Evolutionary conservation across 2,888 invertebrate genomes (phyloP), one percentile per base, ranked within the genome.

Genomic region (Brenthis daphne): DNA sequence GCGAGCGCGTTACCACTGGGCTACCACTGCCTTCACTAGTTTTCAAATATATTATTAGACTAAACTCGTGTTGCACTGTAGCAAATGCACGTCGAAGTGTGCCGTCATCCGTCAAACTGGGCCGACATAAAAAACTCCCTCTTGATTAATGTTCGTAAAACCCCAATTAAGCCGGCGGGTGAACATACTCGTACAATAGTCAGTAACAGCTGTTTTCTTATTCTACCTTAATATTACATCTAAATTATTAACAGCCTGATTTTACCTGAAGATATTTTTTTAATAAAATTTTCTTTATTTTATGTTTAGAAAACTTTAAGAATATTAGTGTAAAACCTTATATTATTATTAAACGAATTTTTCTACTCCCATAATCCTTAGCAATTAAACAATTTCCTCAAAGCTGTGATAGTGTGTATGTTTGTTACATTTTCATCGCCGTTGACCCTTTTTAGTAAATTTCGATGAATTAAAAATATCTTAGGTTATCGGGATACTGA

Each of bases 71-170:
- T 47, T 64, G 54, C 72, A 73, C 75, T 71, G 79, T 89, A 88
- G 89, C 85, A 85, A 82, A 89, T 88, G 87, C 86, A 86, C 74
- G 73, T 66, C 73, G 79, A 56, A 74, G 74, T 77, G 80, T 86
- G 85, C 87, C 80, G 77, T 82, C 87, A 89, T 90, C 82, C 81
- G 89, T 90, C 90, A 90, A 83, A 76, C 76, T 77, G 76, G 77
- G 68, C 77, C 82, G 83, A 85, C 87, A 82, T 86, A 89, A 89
- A 90, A 90, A 89, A 89, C 87, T 85, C 87, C 89, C 88, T 83
- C 86, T 89, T 91, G 90, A 92, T 92, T 90, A 91, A 92, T 92
- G 91, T 86, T 87, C 84, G 82, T 90, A 91, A 88, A 91, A 86
- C 84, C 85, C 90, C 91, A 89, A 91, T 92, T 92, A 91, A 89